These are phyloP conservation scores for Congeria kusceri DNA, from an alignment of 2,888 invertebrate species.

Conservation along the genomic window DNA sequence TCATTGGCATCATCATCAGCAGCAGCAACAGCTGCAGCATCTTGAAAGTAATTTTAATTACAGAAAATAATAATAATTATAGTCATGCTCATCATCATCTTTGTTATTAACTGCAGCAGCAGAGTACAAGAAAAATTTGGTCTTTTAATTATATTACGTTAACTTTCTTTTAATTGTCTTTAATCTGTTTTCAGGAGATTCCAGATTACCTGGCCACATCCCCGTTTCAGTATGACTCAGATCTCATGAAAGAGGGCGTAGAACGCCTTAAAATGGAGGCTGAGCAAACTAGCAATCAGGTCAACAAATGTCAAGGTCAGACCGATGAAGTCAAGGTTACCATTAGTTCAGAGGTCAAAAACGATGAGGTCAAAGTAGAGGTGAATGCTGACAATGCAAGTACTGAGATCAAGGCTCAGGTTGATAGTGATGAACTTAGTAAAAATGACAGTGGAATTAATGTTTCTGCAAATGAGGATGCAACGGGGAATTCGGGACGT, in stretches of 20 bases:
- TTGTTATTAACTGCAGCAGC: no score
- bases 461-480: background rate
- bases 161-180: background rate
- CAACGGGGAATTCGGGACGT: slow-evolving; percentile 6
- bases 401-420: background rate
- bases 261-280: slow-evolving; percentile 69
- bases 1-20: no score
- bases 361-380: background rate
- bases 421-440: background rate
- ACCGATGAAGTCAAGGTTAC: background rate
- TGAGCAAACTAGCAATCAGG: slow-evolving; percentile 12
- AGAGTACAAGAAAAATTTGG: no score
- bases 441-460: slow-evolving; percentile 4
- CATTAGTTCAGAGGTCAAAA: slow-evolving; percentile 13
- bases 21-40: no score
- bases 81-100: no score
- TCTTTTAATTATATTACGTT: no score
- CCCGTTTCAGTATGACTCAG: slow-evolving; percentile 90
- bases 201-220: slow-evolving; percentile 97
- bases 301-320: slow-evolving; percentile 4
- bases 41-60: no score
- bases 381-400: slow-evolving; percentile 10
- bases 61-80: no score
- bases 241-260: slow-evolving; percentile 78
- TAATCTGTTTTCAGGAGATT: slow-evolving; percentile 74